Percentiles rank a stretch among this genome's conserved stretches.
phyloP scores from a whole-genome alignment of 2,888 invertebrate genomes.

The Andrena bucephala region DNA sequence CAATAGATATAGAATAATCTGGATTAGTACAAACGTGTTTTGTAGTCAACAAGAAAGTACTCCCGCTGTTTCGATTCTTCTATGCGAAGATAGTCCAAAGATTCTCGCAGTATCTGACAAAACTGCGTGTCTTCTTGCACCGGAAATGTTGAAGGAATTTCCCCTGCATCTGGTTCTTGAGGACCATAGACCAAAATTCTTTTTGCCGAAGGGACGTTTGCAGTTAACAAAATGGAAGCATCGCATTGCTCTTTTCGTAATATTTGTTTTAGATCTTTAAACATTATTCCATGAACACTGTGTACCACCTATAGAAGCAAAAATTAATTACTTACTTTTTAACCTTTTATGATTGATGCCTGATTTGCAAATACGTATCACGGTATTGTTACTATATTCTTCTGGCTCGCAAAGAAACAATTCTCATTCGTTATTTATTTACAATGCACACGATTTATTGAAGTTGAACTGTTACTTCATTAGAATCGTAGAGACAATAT shows the following conservation, averaged over 20 bases:
- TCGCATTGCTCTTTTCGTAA: slow-evolving; percentile 99
- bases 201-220: slow-evolving; percentile 99
- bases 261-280: slow-evolving; percentile 99
- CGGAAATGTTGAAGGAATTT: slow-evolving; percentile 99
- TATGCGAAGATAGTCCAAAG: slow-evolving; percentile 98
- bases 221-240: slow-evolving; percentile 98
- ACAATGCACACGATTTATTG: no score
- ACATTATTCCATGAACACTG: slow-evolving; percentile 99
- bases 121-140: slow-evolving; percentile 99
- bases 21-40: slow-evolving; percentile 90
- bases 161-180: slow-evolving; percentile 94
- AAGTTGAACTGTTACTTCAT: no score
- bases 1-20: not conserved
- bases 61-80: slow-evolving; percentile 95
- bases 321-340: not conserved
- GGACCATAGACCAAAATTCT: slow-evolving; percentile 99
- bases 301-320: slow-evolving; percentile 92
- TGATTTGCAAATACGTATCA: no score
- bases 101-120: slow-evolving; percentile 96
- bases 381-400: no score
- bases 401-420: no score
- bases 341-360: no score
- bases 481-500: no score
- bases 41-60: slow-evolving; percentile 98
- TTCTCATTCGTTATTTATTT: no score